A percentile compares a stretch with the other conserved stretches of the same genome.
These are phyloP conservation scores for Bombus confusus DNA, from an alignment of 1,140 invertebrate genomes.

Conservation along the genomic window DNA sequence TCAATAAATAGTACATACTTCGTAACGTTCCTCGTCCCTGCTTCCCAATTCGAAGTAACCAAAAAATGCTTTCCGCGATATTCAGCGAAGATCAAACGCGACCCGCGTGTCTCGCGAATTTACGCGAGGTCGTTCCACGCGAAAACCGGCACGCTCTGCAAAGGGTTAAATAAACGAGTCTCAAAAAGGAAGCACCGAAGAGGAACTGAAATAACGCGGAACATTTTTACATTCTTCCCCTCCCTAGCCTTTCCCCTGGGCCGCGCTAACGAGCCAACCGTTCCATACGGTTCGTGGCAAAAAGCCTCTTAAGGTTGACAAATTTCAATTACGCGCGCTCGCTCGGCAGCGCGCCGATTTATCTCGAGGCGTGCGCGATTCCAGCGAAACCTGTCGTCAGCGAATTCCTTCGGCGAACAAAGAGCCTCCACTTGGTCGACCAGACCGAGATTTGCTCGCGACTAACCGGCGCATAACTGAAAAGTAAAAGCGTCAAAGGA, in stretches of 20 bases:
- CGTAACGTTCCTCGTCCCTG: not conserved
- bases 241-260: not conserved
- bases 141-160: not conserved
- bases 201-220: constrained; percentile 28
- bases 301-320: constrained; percentile 36
- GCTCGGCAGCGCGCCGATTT: constrained; percentile 43
- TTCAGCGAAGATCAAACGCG: not conserved
- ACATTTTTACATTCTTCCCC: constrained; percentile 27
- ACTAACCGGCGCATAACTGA: not conserved
- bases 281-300: constrained; percentile 23
- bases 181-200: constrained; percentile 17
- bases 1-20: too few species aligned
- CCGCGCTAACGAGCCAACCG: constrained; percentile 40
- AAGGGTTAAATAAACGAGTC: constrained; percentile 16
- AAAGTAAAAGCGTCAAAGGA: constrained; percentile 15
- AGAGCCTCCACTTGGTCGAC: constrained; percentile 42
- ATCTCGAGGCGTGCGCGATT: constrained; percentile 64
- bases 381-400: constrained; percentile 70
- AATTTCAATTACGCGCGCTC: constrained; percentile 38
- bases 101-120: not conserved
- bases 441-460: not conserved
- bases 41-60: not conserved
- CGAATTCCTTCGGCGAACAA: constrained; percentile 71
- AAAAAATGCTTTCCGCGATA: not conserved
- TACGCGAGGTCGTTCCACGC: not conserved